phyloP scores from a whole-genome alignment of 2,797 vertebrate species.

The Gymnothorax javanicus region DNA sequence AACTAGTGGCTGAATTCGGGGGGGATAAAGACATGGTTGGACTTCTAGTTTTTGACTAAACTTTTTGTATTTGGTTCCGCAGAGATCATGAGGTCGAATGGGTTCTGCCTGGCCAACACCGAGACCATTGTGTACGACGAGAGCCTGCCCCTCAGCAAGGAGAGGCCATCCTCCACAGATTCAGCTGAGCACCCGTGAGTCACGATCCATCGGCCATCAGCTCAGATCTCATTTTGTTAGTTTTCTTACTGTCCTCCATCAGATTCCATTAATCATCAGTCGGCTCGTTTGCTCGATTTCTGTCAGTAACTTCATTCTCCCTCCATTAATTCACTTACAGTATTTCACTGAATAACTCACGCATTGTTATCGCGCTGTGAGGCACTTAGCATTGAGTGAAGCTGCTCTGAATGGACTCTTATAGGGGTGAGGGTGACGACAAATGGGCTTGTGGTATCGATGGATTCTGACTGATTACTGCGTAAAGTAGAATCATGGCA shows the following conservation, averaged over 20 bases:
- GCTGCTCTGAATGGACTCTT: neutral
- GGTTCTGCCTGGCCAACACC: constrained; percentile 87
- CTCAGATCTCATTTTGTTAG: neutral
- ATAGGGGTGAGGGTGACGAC: neutral
- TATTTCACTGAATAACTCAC: neutral
- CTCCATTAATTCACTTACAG: neutral
- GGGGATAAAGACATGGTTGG: no score
- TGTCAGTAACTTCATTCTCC: neutral
- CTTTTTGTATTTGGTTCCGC: constrained; percentile 35
- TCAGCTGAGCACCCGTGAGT: constrained; percentile 75
- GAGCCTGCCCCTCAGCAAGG: constrained; percentile 72
- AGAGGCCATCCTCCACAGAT: constrained; percentile 68
- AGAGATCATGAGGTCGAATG: constrained; percentile 87
- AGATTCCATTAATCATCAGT: neutral
- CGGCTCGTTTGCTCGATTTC: neutral
- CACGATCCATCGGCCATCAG: neutral
- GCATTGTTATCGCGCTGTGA: neutral
- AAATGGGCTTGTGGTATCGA: neutral
- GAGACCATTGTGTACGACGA: constrained; percentile 84
- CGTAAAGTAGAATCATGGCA: neutral
- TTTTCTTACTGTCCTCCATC: constrained; percentile 33
- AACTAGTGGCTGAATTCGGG: no score
- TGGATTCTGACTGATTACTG: neutral
- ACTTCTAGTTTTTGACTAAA: no score
- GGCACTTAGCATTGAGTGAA: neutral